These are phyloP conservation scores for Ramphastos sulfuratus DNA, from an alignment of 2,113 vertebrate genomes.

Conservation along the genomic window DNA sequence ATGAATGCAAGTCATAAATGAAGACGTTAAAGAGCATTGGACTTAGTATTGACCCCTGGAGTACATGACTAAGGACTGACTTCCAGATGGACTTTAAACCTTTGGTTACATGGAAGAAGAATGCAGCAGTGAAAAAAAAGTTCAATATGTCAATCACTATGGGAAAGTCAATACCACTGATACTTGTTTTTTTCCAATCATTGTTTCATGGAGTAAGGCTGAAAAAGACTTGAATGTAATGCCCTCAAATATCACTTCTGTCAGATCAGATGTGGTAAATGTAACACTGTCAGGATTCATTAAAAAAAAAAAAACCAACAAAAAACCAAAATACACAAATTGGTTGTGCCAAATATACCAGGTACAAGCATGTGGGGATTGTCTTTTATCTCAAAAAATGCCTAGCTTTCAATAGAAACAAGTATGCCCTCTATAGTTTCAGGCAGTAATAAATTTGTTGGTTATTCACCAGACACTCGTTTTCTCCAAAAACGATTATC, in stretches of 20 bases:
- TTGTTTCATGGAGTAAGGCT: not conserved
- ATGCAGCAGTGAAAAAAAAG: not conserved
- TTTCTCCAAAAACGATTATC: conserved; percentile 34
- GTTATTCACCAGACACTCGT: conserved; percentile 8
- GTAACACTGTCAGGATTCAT: not conserved
- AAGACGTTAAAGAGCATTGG: not conserved
- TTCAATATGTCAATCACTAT: not conserved
- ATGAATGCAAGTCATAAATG: not conserved
- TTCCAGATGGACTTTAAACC: not conserved
- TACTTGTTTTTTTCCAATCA: not conserved
- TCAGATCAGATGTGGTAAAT: not conserved
- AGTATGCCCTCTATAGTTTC: conserved; percentile 15
- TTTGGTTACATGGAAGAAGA: not conserved
- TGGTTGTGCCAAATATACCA: not conserved
- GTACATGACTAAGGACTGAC: not conserved
- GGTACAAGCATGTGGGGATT: not conserved
- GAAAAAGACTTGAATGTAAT: not conserved
- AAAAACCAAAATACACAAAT: not conserved
- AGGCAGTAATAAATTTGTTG: conserved; percentile 46
- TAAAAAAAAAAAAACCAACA: not conserved
- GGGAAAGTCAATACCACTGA: not conserved
- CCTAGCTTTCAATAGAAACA: conserved; percentile 8
- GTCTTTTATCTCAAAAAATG: not conserved
- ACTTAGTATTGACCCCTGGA: not conserved
- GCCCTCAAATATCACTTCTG: not conserved